phyloP scores from a whole-genome alignment of 2,888 invertebrate species.

The Hydropsyche betteni region DNA sequence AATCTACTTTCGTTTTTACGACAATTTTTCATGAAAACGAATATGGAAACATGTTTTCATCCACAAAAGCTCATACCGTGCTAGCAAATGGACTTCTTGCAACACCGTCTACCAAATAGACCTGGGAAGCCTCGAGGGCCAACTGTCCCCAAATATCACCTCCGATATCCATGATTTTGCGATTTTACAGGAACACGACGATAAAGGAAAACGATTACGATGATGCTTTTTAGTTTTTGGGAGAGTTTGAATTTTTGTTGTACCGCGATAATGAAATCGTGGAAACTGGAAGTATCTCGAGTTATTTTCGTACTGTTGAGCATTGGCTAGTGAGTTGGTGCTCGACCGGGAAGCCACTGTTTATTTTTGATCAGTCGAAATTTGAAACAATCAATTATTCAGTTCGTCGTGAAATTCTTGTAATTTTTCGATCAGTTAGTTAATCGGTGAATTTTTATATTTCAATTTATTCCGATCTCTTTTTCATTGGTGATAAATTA shows the following conservation, averaged over 20 bases:
- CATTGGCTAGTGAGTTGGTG: slow-evolving; percentile 34
- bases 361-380: not conserved
- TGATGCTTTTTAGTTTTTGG: not conserved
- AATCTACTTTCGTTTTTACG: too few relatives aligned
- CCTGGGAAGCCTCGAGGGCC: slow-evolving; percentile 86
- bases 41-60: not conserved
- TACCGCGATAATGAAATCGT: slow-evolving; percentile 33
- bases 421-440: too few relatives aligned
- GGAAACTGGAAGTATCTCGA: slow-evolving; percentile 47
- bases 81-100: slow-evolving; percentile 83
- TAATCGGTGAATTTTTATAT: too few relatives aligned
- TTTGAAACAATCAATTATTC: too few relatives aligned
- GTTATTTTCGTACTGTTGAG: slow-evolving; percentile 45
- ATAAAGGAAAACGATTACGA: not conserved
- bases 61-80: slow-evolving; percentile 71
- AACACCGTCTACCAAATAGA: slow-evolving; percentile 82
- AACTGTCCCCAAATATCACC: slow-evolving; percentile 90
- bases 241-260: slow-evolving; percentile 18
- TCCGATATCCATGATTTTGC: slow-evolving; percentile 70
- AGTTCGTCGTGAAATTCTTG: too few relatives aligned
- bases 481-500: too few relatives aligned
- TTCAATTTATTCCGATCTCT: too few relatives aligned
- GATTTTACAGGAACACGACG: not conserved
- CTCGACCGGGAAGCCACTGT: slow-evolving; percentile 37
- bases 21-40: not conserved